phyloP scores from a whole-genome alignment of 2,888 invertebrate species.

The Anaspis maculata region DNA sequence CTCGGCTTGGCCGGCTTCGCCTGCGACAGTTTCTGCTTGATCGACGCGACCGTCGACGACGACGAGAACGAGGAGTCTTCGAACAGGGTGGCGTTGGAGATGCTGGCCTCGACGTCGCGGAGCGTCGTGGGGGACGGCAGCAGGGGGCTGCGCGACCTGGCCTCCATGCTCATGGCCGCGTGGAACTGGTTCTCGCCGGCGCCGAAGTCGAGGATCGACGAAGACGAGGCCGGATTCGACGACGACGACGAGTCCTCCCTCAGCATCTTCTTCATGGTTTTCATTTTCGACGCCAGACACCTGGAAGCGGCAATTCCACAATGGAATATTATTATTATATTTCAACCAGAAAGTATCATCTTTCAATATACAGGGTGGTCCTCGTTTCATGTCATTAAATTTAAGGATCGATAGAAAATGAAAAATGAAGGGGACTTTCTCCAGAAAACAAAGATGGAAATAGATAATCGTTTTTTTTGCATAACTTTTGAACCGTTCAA shows the following conservation, averaged over 20 bases:
- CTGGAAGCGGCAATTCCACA: too few species aligned
- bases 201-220: slow-evolving; percentile 47
- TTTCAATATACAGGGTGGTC: too few species aligned
- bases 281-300: slow-evolving; percentile 76
- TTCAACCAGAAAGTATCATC: slow-evolving; percentile 3
- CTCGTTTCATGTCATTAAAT: too few species aligned
- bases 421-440: too few species aligned
- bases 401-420: too few species aligned
- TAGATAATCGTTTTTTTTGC: too few species aligned
- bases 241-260: slow-evolving; percentile 53
- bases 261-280: slow-evolving; percentile 76
- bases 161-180: slow-evolving; percentile 68
- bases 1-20: slow-evolving; percentile 11
- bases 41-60: neutral
- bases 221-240: too few species aligned
- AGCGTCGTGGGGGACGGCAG: slow-evolving; percentile 48
- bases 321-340: too few species aligned
- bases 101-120: slow-evolving; percentile 40
- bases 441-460: too few species aligned
- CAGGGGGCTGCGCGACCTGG: slow-evolving; percentile 73
- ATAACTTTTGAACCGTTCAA: too few species aligned
- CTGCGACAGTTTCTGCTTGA: neutral
- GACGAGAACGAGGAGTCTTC: too few species aligned
- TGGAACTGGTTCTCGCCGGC: slow-evolving; percentile 69
- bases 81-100: slow-evolving; percentile 28